Evolutionary conservation across 2,888 invertebrate genomes (phyloP).

Genomic region (Cephus pulcher): DNA sequence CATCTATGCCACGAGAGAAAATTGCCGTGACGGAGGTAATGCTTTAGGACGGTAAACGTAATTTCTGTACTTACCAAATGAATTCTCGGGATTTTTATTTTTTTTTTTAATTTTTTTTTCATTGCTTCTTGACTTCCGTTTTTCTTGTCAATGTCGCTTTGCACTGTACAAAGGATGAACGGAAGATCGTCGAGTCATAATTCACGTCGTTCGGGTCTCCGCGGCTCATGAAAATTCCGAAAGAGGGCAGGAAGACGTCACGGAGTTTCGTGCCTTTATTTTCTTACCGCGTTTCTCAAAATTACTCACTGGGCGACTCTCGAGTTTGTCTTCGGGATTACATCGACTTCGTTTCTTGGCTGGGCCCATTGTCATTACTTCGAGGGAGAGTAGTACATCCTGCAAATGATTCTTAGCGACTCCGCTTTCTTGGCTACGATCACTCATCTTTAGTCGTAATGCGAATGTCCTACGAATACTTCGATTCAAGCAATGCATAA

Average conservation of each 20-base stretch:
- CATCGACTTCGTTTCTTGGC: no score
- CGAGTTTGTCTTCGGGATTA: no score
- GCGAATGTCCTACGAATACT: neutral
- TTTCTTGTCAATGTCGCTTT: no score
- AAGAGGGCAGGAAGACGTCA: neutral
- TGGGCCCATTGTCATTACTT: no score
- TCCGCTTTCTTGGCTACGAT: neutral
- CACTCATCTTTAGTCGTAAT: neutral
- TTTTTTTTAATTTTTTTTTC: neutral
- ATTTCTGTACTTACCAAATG: neutral
- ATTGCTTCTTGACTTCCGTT: no score
- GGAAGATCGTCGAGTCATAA: no score
- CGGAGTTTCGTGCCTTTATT: neutral
- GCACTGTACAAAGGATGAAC: no score
- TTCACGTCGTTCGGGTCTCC: neutral
- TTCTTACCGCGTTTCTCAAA: neutral
- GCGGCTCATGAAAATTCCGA: neutral
- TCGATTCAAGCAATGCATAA: neutral
- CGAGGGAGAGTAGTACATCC: no score
- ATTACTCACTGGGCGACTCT: neutral
- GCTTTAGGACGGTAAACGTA: neutral
- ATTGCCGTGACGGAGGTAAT: neutral
- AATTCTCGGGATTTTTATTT: neutral
- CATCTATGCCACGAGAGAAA: neutral
- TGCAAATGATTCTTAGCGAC: no score